Evolutionary conservation across 2,888 invertebrate genomes (phyloP), one percentile per base, ranked within the genome.

Genomic region (Stratiomys singularior): DNA sequence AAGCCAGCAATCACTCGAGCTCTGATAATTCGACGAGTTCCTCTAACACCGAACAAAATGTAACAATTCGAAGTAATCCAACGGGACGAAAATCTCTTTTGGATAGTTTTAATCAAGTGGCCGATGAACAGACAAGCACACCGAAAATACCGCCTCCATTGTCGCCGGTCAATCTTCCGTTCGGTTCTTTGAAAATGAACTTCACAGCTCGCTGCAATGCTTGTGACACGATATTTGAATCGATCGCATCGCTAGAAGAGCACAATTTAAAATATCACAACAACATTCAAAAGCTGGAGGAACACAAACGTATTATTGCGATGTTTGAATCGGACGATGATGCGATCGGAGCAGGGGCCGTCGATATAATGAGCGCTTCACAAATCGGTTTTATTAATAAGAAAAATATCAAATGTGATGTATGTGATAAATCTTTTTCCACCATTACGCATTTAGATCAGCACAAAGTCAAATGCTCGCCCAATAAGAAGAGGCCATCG

Each of bases 261-360:
- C 86, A 86, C 78, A 86, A 87, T 79, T 83, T 83, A 1, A 81
- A 81, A 69, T 83, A 83, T 37, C 86, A 86, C 52, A 86, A 86
- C 77, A 83, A 64, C 27, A 44, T 80, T 2, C 83, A 82, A 58
- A 82, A 82, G 25, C 81, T 82, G 30, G 82, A 82, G 1, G 84
- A 85, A 77, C 82, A 84, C 63, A 83, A 84, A 77, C 83, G 83
- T 28, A 86, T 86, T 56, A 86, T 86, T 79, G 85, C 86, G 1
- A 81, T 86, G 4, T 86, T 86, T 58, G 86, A 86, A 80, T 77
- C 77, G 37, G 81, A 82, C 27, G 78, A 77, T 46, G 79, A 77
- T n/a, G 28, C 44, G 9, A 47, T 47, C 18, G 64, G 30, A 13
- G 76, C 27, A 37, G 76, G 64, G 11, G n/a, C 44, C 7, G 72